A percentile compares a stretch with the other conserved stretches of the same genome.
These are phyloP conservation scores for Monoplex corrugatus DNA, from an alignment of 2,888 invertebrate species.

Conservation along the genomic window DNA sequence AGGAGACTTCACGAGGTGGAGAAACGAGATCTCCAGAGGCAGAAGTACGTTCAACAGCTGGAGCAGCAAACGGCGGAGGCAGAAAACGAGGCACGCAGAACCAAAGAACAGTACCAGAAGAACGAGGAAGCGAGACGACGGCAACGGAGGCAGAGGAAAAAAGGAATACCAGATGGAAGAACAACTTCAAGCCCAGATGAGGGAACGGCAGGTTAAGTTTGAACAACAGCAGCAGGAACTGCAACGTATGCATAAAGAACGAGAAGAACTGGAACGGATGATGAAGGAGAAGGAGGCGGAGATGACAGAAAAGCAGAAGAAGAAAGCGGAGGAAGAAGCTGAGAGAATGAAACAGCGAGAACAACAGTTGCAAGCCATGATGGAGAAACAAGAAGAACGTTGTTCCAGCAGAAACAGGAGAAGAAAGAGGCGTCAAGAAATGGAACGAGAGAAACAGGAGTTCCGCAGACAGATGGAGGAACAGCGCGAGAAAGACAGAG, in stretches of 20 bases:
- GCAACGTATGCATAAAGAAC: neutral
- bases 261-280: neutral
- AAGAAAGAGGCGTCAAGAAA: neutral
- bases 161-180: neutral
- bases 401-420: neutral
- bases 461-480: conserved; percentile 7
- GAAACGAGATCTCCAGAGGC: conserved; percentile 25
- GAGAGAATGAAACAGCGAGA: conserved; percentile 32
- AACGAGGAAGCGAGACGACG: conserved; percentile 19
- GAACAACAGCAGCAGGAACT: conserved; percentile 11
- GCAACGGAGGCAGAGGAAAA: neutral
- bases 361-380: neutral
- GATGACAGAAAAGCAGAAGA: neutral
- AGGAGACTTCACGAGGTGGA: conserved; percentile 40
- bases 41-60: conserved; percentile 39
- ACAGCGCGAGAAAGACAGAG: neutral
- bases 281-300: conserved; percentile 4
- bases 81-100: neutral
- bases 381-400: neutral
- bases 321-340: conserved; percentile 19
- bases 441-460: neutral
- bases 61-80: conserved; percentile 33
- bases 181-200: neutral
- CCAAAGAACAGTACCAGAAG: conserved; percentile 35
- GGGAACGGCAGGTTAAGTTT: conserved; percentile 14